These are phyloP conservation scores for Drosophila pseudotakahashii DNA, from an alignment of 2,888 invertebrate genomes.

Conservation along the genomic window DNA sequence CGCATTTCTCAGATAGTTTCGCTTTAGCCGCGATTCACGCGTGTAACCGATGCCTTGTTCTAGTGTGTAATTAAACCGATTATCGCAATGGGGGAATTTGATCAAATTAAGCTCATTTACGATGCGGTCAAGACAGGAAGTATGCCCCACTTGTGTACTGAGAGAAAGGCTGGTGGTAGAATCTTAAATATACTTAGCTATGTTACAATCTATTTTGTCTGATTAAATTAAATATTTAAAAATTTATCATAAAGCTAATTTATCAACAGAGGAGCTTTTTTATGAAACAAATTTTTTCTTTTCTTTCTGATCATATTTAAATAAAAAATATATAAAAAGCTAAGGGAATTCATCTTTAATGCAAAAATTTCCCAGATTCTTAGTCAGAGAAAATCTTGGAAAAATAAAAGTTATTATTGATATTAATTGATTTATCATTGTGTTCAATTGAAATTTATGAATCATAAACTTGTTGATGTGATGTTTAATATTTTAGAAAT, in stretches of 20 bases:
- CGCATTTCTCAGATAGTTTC: conserved; percentile 52
- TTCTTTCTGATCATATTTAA: no score
- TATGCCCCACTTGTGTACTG: conserved; percentile 49
- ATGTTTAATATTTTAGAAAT: neutral
- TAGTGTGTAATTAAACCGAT: conserved; percentile 64
- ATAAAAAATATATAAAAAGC: no score
- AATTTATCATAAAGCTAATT: no score
- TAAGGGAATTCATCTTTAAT: no score
- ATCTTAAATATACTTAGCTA: neutral
- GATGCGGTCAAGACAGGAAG: conserved; percentile 53
- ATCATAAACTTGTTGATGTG: neutral
- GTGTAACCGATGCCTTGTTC: conserved; percentile 56
- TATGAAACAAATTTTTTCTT: no score
- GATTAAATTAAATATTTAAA: no score
- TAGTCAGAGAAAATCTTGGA: neutral
- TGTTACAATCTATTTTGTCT: neutral
- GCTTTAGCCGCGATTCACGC: conserved; percentile 18
- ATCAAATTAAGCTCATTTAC: conserved; percentile 65
- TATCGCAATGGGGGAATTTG: conserved; percentile 58
- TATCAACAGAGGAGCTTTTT: no score
- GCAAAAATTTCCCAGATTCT: neutral
- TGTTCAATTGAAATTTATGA: neutral
- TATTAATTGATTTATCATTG: neutral
- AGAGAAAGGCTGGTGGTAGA: conserved; percentile 1
- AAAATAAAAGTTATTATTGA: neutral